Evolutionary conservation across 2,888 invertebrate species (phyloP).

Genomic region (Sialis fuliginosa): DNA sequence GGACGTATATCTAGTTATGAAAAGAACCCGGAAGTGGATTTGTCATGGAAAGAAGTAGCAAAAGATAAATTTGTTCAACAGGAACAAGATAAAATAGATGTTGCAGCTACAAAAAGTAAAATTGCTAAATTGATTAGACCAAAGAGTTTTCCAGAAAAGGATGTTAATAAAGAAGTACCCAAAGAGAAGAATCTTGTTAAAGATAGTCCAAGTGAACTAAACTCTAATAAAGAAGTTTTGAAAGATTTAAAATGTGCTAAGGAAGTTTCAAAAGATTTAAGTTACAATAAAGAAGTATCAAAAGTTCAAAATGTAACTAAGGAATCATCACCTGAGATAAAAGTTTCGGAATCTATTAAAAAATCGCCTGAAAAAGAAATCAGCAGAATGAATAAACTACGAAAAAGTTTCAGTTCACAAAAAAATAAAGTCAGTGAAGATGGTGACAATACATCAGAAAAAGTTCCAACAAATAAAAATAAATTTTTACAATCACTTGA

Average conservation of each 20-base stretch:
- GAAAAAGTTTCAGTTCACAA: slow-evolving; percentile 16
- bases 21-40: background rate
- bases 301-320: background rate
- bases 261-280: background rate
- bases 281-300: background rate
- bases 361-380: slow-evolving; percentile 5
- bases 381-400: slow-evolving; percentile 17
- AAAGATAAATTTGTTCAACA: background rate
- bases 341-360: background rate
- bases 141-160: slow-evolving; percentile 35
- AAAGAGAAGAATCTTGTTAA: background rate
- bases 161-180: slow-evolving; percentile 25
- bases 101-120: slow-evolving; percentile 18
- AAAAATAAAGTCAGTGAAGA: slow-evolving; percentile 11
- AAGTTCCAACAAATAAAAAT: slow-evolving; percentile 23
- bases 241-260: background rate
- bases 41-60: background rate
- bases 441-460: slow-evolving; percentile 10
- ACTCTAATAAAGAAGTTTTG: background rate
- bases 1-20: background rate
- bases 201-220: background rate
- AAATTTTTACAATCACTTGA: slow-evolving; percentile 58
- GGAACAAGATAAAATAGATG: slow-evolving; percentile 1
- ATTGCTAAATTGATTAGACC: slow-evolving; percentile 32
- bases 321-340: background rate